Evolutionary conservation across 2,113 vertebrate genomes (phyloP), one percentile per base, ranked within the genome.

Genomic region (Opisthocomus hoazin): DNA sequence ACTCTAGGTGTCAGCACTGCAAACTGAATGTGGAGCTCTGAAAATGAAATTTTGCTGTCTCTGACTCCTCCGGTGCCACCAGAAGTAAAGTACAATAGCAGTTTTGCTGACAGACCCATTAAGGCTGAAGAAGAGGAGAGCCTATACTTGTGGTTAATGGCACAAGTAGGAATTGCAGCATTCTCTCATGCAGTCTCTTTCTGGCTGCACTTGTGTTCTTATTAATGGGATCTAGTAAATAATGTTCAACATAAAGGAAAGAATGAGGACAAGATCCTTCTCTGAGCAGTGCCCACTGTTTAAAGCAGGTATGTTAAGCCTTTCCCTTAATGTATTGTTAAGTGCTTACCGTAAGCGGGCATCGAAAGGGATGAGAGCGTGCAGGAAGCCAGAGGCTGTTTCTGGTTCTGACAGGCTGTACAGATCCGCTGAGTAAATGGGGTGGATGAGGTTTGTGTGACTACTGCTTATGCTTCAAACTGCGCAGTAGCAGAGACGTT

Each of bases 1-100:
- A 96, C 96, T 97, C 83, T 96, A 96, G 96, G 94, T 96, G 94
- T 96, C 96, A 97, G 92, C 91, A 96, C 95, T 96, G 94, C 80
- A 95, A 96, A 61, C 95, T 71, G 84, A 92, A 94, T 92, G 61
- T 41, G n/a, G 57, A 94, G 74, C 68, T 79, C 74, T 93, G 84
- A 20, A 94, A 95, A 94, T 36, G 48, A 96, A 90, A 86, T 85
- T 94, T 61, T 87, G 77, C 92, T 93, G 56, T 75, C 76, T 90
- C 51, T 20, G 41, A 73, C 63, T 96, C 61, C 79, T 93, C 39
- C n/a, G 30, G 24, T 84, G 86, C 43, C 80, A 94, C 90, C 73
- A 92, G 92, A 71, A 96, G 92, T 84, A 43, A 91, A 82, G 54
- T 65, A 87, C 50, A 73, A n/a, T n/a, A 46, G 77, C 32, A 79